Percentiles rank a stretch among this genome's conserved stretches.
Evolutionary conservation across 2,113 vertebrate species (phyloP).

Genomic region (Salvelinus fontinalis): DNA sequence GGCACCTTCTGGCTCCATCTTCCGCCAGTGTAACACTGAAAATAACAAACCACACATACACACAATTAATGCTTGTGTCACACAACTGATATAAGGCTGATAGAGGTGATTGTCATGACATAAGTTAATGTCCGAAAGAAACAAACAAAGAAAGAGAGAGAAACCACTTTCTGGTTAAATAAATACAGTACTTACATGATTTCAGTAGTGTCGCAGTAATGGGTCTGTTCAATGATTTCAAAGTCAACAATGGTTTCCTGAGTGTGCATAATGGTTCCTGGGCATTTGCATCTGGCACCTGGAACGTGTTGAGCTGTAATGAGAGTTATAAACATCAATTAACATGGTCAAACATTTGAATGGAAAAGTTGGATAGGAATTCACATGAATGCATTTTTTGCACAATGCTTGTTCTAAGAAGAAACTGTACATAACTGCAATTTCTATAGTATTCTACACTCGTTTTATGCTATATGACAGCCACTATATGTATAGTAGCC

Average conservation of each 20-base stretch:
- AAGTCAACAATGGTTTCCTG: constrained; percentile 58
- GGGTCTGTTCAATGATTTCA: constrained; percentile 41
- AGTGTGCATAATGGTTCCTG: background rate
- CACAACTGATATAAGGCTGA: background rate
- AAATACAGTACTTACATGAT: constrained; percentile 61
- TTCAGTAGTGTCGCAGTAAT: constrained; percentile 52
- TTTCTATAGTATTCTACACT: background rate
- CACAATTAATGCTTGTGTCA: background rate
- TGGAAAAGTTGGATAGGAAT: background rate
- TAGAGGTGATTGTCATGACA: background rate
- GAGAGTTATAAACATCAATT: constrained; percentile 12
- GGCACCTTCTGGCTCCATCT: constrained; percentile 42
- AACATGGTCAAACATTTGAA: background rate
- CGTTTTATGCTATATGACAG: background rate
- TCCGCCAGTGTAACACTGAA: constrained; percentile 59
- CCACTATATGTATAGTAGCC: background rate
- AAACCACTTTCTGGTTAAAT: background rate
- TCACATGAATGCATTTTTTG: background rate
- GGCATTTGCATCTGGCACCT: constrained; percentile 59
- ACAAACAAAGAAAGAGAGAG: background rate
- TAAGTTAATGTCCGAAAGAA: background rate
- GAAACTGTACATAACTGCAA: background rate
- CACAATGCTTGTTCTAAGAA: background rate
- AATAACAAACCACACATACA: constrained; percentile 7
- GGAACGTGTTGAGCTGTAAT: constrained; percentile 47